Percentiles rank a stretch among this genome's conserved stretches.
Evolutionary conservation across 1,140 invertebrate species (phyloP).

Genomic region (Anoplophora glabripennis): DNA sequence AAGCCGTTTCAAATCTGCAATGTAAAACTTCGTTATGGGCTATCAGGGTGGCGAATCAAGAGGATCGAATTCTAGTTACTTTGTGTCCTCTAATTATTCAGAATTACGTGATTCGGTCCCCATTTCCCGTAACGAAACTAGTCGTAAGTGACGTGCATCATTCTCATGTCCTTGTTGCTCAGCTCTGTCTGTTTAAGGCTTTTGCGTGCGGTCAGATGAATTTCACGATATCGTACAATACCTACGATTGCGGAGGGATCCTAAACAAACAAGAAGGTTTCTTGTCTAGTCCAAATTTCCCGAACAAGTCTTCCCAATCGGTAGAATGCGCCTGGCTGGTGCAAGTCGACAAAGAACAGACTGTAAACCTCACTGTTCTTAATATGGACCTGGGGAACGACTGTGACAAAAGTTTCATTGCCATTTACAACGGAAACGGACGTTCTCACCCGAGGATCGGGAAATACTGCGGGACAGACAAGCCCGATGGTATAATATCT

Average conservation of each 20-base stretch:
- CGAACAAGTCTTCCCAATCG: slow-evolving; percentile 34
- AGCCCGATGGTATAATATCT: slow-evolving; percentile 47
- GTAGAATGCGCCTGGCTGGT: slow-evolving; percentile 67
- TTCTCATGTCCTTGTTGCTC: slow-evolving; percentile 8
- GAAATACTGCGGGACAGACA: slow-evolving; percentile 59
- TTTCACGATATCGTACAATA: slow-evolving; percentile 46
- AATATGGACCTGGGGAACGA: slow-evolving; percentile 49
- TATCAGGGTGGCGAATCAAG: too few species aligned
- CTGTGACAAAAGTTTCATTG: slow-evolving; percentile 63
- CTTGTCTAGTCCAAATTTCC: slow-evolving; percentile 46
- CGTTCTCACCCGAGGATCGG: slow-evolving; percentile 56
- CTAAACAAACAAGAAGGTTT: slow-evolving; percentile 43
- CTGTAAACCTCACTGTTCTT: slow-evolving; percentile 56
- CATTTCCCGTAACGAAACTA: slow-evolving; percentile 13
- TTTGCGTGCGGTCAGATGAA: slow-evolving; percentile 32
- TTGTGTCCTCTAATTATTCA: too few species aligned
- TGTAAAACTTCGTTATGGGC: too few species aligned
- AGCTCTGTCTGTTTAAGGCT: too few species aligned
- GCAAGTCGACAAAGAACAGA: slow-evolving; percentile 52
- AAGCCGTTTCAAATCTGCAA: too few species aligned
- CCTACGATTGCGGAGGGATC: slow-evolving; percentile 61
- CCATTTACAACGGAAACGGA: slow-evolving; percentile 55
- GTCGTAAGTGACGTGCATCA: slow-evolving; percentile 4
- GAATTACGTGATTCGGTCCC: slow-evolving; percentile 4
- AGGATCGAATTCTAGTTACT: too few species aligned